Percentiles rank a stretch among this genome's conserved stretches.
Evolutionary conservation across 2,888 invertebrate species (phyloP).

Genomic region (Parnassius mnemosyne): DNA sequence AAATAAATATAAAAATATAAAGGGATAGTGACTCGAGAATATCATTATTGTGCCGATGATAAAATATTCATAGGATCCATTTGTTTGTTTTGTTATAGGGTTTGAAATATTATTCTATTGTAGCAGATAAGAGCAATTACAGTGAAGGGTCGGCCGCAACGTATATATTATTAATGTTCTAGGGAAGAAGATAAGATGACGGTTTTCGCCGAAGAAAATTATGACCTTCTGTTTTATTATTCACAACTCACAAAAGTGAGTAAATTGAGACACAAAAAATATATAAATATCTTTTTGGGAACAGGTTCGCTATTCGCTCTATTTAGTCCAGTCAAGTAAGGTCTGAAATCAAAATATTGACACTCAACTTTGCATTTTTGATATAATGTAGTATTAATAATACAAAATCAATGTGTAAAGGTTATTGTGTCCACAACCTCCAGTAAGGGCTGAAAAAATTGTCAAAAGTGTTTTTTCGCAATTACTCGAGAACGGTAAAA

Average conservation of each 20-base stretch:
- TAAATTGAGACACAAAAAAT: neutral
- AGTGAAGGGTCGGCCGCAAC: constrained; percentile 3
- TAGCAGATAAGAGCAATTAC: constrained; percentile 11
- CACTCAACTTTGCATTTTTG: too few relatives aligned
- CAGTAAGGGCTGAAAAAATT: too few relatives aligned
- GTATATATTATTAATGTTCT: constrained; percentile 17
- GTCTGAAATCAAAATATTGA: too few relatives aligned
- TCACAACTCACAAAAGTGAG: constrained; percentile 10
- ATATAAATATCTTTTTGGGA: neutral
- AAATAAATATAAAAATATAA: too few relatives aligned
- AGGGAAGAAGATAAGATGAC: constrained; percentile 10
- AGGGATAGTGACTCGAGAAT: too few relatives aligned
- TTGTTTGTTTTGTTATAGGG: constrained; percentile 2
- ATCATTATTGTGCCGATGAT: neutral
- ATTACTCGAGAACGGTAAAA: too few relatives aligned
- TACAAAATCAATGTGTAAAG: too few relatives aligned
- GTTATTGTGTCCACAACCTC: too few relatives aligned
- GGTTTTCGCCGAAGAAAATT: constrained; percentile 5
- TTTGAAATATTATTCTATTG: constrained; percentile 2
- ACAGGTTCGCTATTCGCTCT: too few relatives aligned
- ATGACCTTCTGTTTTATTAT: constrained; percentile 11
- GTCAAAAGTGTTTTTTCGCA: too few relatives aligned
- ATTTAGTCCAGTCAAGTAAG: too few relatives aligned
- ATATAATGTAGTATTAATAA: too few relatives aligned
- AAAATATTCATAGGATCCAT: constrained; percentile 10